phyloP scores from a whole-genome alignment of 2,797 vertebrate species.

The Rhinella marina region DNA sequence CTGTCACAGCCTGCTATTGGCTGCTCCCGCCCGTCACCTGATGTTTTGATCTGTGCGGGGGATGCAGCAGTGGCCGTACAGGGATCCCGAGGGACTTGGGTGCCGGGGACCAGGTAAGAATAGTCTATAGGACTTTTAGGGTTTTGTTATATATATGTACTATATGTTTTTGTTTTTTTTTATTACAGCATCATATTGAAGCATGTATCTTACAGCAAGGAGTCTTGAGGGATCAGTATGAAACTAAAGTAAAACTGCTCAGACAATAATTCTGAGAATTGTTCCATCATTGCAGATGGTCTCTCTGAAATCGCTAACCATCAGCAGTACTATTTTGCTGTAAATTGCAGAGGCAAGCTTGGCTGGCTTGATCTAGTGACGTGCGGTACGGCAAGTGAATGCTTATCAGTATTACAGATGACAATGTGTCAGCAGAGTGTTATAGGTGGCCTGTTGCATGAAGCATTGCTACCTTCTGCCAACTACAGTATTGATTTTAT shows the following conservation, averaged over 20 bases:
- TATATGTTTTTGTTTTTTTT: neutral
- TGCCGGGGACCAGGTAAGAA: too few relatives aligned
- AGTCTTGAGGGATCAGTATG: neutral
- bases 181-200: neutral
- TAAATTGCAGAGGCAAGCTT: constrained; percentile 15
- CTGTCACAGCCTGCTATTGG: too few relatives aligned
- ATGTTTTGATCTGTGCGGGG: too few relatives aligned
- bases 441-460: constrained; percentile 43
- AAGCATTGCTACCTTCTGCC: constrained; percentile 19
- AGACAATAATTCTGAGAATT: neutral
- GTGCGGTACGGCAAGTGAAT: neutral
- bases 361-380: constrained; percentile 28
- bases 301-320: constrained; percentile 5
- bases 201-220: neutral
- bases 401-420: constrained; percentile 48
- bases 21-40: too few relatives aligned
- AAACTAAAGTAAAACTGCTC: neutral
- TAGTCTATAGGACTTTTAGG: too few relatives aligned
- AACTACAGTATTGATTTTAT: constrained; percentile 54
- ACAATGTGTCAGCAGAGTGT: constrained; percentile 31
- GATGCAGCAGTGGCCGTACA: too few relatives aligned
- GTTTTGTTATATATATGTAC: neutral
- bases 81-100: too few relatives aligned
- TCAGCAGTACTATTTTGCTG: constrained; percentile 24
- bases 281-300: neutral